Conservation (phyloP, 2,113 vertebrate genomes). For the Micromys minutus region DNA sequence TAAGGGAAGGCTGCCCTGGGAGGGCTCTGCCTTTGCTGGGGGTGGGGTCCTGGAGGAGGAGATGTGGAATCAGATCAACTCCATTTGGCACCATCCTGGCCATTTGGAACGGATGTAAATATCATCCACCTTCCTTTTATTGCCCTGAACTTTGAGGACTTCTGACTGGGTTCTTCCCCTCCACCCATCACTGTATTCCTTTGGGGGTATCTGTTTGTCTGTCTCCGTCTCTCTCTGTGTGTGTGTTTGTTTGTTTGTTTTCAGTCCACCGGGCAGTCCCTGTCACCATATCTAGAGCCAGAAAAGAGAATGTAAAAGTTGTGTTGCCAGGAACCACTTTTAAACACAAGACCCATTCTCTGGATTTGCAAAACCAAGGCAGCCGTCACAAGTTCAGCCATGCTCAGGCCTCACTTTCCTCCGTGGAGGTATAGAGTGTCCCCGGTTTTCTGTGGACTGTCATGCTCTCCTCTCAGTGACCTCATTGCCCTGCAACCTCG, state of each 20-base stretch:
- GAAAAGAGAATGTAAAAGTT: conserved; percentile 83
- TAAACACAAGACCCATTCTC: conserved; percentile 84
- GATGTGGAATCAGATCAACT: background rate
- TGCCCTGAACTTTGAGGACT: background rate
- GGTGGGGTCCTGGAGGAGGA: no score
- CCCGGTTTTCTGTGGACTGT: no score
- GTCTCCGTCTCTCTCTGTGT: no score
- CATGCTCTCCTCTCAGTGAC: conserved; percentile 73
- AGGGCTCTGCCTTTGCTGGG: background rate
- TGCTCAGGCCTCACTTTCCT: conserved; percentile 74
- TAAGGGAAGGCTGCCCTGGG: background rate
- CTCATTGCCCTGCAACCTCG: conserved; percentile 65
- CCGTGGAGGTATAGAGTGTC: conserved; percentile 74
- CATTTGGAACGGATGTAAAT: background rate
- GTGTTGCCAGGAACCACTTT: conserved; percentile 84
- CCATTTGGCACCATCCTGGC: background rate
- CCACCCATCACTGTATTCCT: conserved; percentile 83
- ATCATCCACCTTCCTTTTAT: background rate
- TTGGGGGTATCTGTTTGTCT: background rate
- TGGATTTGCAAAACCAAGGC: conserved; percentile 79
- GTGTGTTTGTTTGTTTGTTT: conserved; percentile 49
- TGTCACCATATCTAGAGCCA: conserved; percentile 84
- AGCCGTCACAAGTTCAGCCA: conserved; percentile 71
- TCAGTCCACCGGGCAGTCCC: conserved; percentile 82
- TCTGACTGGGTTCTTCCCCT: conserved; percentile 82